These are phyloP conservation scores for Panzeria rudis DNA, from an alignment of 2,888 invertebrate genomes.

Conservation along the genomic window DNA sequence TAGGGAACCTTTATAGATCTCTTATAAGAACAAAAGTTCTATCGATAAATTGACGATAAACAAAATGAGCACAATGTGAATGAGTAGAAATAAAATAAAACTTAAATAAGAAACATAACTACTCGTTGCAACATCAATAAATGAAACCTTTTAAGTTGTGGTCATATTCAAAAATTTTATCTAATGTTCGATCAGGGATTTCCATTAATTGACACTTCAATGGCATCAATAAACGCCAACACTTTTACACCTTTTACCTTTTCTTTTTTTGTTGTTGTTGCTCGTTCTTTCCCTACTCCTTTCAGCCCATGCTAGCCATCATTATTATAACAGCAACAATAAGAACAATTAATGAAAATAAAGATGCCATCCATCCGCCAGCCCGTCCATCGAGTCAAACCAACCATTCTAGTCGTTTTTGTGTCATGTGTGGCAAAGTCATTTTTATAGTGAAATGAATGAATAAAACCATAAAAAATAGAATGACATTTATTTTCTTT, in stretches of 20 bases:
- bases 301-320: conserved; percentile 6
- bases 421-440: conserved; percentile 70
- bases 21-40: too few relatives aligned
- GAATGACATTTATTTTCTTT: conserved; percentile 59
- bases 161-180: conserved; percentile 50
- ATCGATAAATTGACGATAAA: too few relatives aligned
- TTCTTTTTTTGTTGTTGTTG: background rate
- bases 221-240: conserved; percentile 73
- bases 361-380: conserved; percentile 5
- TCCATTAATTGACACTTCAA: conserved; percentile 75
- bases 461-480: conserved; percentile 49
- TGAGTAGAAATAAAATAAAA: background rate
- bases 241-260: conserved; percentile 62
- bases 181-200: conserved; percentile 70
- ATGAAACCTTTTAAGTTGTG: conserved; percentile 11
- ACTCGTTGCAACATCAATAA: conserved; percentile 5
- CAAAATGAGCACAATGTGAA: background rate
- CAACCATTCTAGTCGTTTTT: background rate
- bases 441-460: conserved; percentile 56
- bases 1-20: too few relatives aligned
- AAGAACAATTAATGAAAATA: conserved; percentile 32
- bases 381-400: too few relatives aligned
- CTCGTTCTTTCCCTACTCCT: background rate
- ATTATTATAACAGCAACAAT: conserved; percentile 28
- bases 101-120: background rate